A percentile compares a stretch with the other conserved stretches of the same genome.
Evolutionary conservation across 1,140 invertebrate species (phyloP).

Genomic region (Mamestra configurata): DNA sequence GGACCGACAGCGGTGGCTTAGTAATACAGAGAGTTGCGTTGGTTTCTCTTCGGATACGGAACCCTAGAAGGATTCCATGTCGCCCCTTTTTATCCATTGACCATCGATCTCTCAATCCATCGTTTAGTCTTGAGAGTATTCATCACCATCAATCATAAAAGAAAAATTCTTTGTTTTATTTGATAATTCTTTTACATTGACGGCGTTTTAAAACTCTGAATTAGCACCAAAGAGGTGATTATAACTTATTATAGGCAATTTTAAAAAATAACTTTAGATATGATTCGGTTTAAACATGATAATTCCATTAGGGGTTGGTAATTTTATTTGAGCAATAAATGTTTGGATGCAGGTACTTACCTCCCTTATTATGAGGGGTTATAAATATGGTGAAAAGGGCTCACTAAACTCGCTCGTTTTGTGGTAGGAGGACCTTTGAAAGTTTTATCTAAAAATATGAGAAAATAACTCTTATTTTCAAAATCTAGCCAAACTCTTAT

Average conservation of each 20-base stretch:
- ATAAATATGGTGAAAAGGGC: background rate
- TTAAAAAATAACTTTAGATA: slow-evolving; percentile 38
- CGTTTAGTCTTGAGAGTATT: background rate
- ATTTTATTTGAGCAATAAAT: slow-evolving; percentile 28
- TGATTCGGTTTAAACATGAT: slow-evolving; percentile 34
- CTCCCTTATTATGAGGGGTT: slow-evolving; percentile 8
- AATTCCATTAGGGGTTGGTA: slow-evolving; percentile 44
- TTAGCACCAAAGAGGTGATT: slow-evolving; percentile 43
- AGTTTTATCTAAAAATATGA: too few species aligned
- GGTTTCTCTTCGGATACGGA: too few species aligned
- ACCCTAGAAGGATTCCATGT: background rate
- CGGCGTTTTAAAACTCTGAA: slow-evolving; percentile 10
- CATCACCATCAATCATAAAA: slow-evolving; percentile 21
- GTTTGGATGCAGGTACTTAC: slow-evolving; percentile 5
- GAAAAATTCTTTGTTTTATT: background rate
- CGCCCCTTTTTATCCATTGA: background rate
- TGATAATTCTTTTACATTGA: slow-evolving; percentile 14
- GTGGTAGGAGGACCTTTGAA: too few species aligned
- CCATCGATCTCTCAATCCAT: slow-evolving; percentile 16
- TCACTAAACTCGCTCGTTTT: background rate
- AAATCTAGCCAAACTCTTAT: too few species aligned
- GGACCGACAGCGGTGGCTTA: too few species aligned
- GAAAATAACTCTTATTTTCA: too few species aligned
- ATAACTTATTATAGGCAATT: slow-evolving; percentile 42
- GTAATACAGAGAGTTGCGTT: too few species aligned